Conservation (phyloP, 2,113 vertebrate genomes). For the Daphoenositta chrysoptera region DNA sequence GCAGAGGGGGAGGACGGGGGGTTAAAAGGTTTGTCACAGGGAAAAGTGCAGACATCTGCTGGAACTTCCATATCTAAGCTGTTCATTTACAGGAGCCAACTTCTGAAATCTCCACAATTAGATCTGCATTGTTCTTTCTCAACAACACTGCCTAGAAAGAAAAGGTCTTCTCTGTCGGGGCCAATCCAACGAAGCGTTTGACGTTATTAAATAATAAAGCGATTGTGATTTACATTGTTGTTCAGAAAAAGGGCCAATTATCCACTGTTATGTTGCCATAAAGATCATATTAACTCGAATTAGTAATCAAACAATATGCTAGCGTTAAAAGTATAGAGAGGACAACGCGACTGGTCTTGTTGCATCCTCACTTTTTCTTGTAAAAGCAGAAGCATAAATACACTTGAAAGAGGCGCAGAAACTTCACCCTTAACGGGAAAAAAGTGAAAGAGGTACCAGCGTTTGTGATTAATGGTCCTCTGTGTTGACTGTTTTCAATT, state of each 20-base stretch:
- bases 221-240: slow-evolving; percentile 93
- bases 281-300: slow-evolving; percentile 94
- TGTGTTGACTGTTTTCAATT: slow-evolving; percentile 57
- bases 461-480: slow-evolving; percentile 47
- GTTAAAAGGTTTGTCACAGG: slow-evolving; percentile 55
- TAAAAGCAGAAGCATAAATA: slow-evolving; percentile 56
- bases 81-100: slow-evolving; percentile 85
- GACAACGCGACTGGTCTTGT: slow-evolving; percentile 69
- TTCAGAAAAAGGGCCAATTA: slow-evolving; percentile 88
- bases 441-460: neutral
- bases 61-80: slow-evolving; percentile 78
- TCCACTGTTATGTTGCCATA: slow-evolving; percentile 89
- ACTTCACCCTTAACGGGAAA: slow-evolving; percentile 26
- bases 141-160: slow-evolving; percentile 80
- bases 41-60: slow-evolving; percentile 74
- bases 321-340: slow-evolving; percentile 73
- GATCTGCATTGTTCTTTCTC: slow-evolving; percentile 82
- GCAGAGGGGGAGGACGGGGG: slow-evolving; percentile 28
- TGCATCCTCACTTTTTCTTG: slow-evolving; percentile 71
- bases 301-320: slow-evolving; percentile 88
- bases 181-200: slow-evolving; percentile 91
- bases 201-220: slow-evolving; percentile 99
- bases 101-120: slow-evolving; percentile 86
- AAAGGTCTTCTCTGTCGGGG: slow-evolving; percentile 84
- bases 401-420: slow-evolving; percentile 31